Conservation (phyloP, 1,140 invertebrate species). For the Drosophila repleta region DNA sequence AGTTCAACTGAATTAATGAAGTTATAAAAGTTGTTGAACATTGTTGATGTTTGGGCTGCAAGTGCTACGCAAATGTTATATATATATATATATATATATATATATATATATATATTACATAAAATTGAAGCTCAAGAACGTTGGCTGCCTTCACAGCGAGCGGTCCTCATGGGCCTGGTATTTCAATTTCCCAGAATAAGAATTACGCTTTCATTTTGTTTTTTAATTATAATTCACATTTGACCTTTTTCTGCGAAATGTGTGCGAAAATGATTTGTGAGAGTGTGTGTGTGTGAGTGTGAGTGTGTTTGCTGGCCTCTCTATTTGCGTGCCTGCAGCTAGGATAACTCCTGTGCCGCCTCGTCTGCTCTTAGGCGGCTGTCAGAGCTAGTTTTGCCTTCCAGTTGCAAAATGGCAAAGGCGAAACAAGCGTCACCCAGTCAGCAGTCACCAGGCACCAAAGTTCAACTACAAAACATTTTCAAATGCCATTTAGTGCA, state of each 20-base stretch:
- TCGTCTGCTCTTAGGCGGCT: conserved; percentile 15
- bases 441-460: conserved; percentile 28
- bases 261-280: conserved; percentile 50
- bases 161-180: conserved; percentile 27
- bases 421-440: conserved; percentile 48
- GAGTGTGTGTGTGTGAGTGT: conserved; percentile 4
- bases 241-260: conserved; percentile 42
- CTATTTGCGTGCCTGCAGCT: conserved; percentile 15
- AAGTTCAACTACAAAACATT: conserved; percentile 56
- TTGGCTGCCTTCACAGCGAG: conserved; percentile 4
- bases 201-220: conserved; percentile 67
- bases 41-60: neutral
- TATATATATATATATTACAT: neutral
- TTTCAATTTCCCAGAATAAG: conserved; percentile 64
- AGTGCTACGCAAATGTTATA: neutral
- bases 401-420: conserved; percentile 47
- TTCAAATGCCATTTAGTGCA: conserved; percentile 60
- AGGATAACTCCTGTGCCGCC: conserved; percentile 24
- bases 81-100: neutral
- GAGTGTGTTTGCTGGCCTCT: conserved; percentile 16
- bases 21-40: neutral
- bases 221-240: conserved; percentile 58
- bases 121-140: neutral
- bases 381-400: conserved; percentile 22
- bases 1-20: neutral